Evolutionary conservation across 2,113 vertebrate species (phyloP).

Genomic region (Leuciscus idus): DNA sequence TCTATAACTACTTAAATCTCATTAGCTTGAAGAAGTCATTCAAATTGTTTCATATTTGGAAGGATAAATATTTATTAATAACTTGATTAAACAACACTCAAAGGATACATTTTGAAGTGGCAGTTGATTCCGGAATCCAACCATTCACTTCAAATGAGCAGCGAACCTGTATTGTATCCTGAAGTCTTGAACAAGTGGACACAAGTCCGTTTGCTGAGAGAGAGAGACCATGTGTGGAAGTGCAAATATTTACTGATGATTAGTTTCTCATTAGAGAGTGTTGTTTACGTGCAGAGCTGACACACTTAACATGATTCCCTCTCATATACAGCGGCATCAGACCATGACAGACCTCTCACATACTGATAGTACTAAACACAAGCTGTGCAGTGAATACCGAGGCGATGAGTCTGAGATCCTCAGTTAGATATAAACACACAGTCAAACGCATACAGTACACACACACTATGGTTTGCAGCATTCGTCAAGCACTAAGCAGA

Average conservation of each 20-base stretch:
- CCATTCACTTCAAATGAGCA: neutral
- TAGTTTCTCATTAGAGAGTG: slow-evolving; percentile 36
- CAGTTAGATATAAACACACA: neutral
- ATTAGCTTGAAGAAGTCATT: too few relatives aligned
- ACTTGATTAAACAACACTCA: too few relatives aligned
- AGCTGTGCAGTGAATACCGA: slow-evolving; percentile 11
- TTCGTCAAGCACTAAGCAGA: slow-evolving; percentile 46
- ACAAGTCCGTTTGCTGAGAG: slow-evolving; percentile 6
- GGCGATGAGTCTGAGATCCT: slow-evolving; percentile 4
- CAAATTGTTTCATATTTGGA: too few relatives aligned
- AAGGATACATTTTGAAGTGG: too few relatives aligned
- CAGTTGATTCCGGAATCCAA: too few relatives aligned
- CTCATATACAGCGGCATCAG: slow-evolving; percentile 8
- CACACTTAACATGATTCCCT: slow-evolving; percentile 24
- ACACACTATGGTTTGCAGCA: slow-evolving; percentile 21
- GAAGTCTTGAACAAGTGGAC: neutral
- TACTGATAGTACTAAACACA: slow-evolving; percentile 22
- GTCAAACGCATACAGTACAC: slow-evolving; percentile 24
- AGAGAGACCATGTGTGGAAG: neutral
- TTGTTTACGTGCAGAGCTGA: slow-evolving; percentile 23
- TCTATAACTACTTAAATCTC: too few relatives aligned
- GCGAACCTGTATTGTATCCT: neutral
- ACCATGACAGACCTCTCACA: slow-evolving; percentile 27
- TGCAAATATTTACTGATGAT: slow-evolving; percentile 21
- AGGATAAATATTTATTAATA: too few relatives aligned